Percentiles rank a stretch among this genome's conserved stretches.
Conservation (phyloP, 2,797 vertebrate species). For the Merluccius polli region DNA sequence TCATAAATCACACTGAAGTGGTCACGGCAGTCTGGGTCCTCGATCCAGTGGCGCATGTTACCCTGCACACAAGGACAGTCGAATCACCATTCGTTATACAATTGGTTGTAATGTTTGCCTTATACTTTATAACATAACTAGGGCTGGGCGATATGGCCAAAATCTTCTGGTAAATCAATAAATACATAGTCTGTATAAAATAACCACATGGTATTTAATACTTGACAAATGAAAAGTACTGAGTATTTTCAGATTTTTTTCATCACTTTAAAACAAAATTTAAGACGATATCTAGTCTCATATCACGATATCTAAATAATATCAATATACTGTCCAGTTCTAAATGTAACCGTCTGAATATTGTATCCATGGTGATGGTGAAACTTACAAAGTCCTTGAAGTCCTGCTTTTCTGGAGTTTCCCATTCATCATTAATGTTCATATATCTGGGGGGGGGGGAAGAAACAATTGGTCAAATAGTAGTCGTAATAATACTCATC, state of each 20-base stretch:
- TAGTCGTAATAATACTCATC: not conserved
- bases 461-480: not conserved
- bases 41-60: slow-evolving; percentile 96
- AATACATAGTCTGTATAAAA: too few species aligned
- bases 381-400: slow-evolving; percentile 96
- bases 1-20: slow-evolving; percentile 99
- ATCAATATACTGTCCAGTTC: too few species aligned
- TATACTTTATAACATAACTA: not conserved
- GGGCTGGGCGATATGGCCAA: too few species aligned
- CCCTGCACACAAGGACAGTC: slow-evolving; percentile 71
- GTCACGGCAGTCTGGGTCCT: slow-evolving; percentile 93
- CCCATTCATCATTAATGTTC: slow-evolving; percentile 96
- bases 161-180: too few species aligned
- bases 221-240: too few species aligned
- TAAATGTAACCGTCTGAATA: not conserved
- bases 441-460: slow-evolving; percentile 80
- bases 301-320: too few species aligned
- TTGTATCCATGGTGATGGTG: not conserved
- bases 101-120: not conserved
- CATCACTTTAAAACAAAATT: too few species aligned
- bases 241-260: too few species aligned
- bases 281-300: too few species aligned
- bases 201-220: too few species aligned
- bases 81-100: not conserved
- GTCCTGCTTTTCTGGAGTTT: slow-evolving; percentile 93